Base-by-base conservation (phyloP, 2,113 vertebrate species). In the Sprattus sprattus region DNA sequence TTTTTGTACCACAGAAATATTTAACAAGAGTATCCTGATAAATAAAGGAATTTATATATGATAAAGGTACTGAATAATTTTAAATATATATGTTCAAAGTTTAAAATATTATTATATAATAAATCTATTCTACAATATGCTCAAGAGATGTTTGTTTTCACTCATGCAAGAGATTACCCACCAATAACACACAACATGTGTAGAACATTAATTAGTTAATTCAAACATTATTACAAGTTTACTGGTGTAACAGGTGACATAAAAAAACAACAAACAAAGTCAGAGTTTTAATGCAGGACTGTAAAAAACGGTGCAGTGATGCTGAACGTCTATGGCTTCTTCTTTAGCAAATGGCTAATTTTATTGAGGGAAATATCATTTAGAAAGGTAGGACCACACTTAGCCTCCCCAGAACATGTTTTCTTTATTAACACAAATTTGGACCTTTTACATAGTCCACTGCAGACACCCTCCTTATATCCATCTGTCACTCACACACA, bases 121-220 rank as follows among this genome's bases (percentile, higher is more conserved):
- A 95, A 94, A 95, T 93, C 88, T 94, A 93, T 94, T 94, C 94
- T 91, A 91, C 93, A 91, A 89, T 89, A 92, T 91, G 89, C 44
- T n/a, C 50, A 49, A 32, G 15, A n/a, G 50, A 82, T 39, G 32
- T 60, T 16, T 78, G 39, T 32, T 32, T 15, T 78, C 47, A 49
- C 47, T 78, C 25, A 39, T 39, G 39, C 32, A 32, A 15, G 16
- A 39, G 3, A 78, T 44, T 39, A 2, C 9, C 28, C 13, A 32
- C 13, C 13, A 78, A 78, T 28, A 78, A 39, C 2, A 78, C 28
- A 39, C 71, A 4, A 15, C 71, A 78, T 18, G 22, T 60, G 2
- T 44, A 16, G 28, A 39, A 39, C 39, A 78, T 44, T 78, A 78
- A 78, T 44, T 32, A 39, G 71, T 39, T 78, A 78, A 78, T 39